A percentile compares a stretch with the other conserved stretches of the same genome.
Conservation (phyloP, 1,140 invertebrate species). For the Chironomus tepperi region DNA sequence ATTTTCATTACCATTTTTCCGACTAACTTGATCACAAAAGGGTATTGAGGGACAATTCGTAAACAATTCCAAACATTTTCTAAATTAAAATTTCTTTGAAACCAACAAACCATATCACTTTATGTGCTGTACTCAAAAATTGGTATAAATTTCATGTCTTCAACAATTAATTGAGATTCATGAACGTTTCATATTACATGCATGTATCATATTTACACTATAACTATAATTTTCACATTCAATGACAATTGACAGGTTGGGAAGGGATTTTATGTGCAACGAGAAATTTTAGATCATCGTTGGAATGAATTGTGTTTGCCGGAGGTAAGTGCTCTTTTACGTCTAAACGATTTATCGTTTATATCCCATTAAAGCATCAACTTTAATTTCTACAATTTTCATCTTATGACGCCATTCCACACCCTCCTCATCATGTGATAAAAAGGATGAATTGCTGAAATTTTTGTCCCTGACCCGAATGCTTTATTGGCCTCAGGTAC, state of each 20-base stretch:
- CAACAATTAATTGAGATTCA: not conserved
- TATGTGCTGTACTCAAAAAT: not conserved
- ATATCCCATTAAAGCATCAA: too few relatives aligned
- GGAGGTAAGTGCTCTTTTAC: not conserved
- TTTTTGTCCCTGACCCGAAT: constrained; percentile 26
- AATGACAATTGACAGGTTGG: constrained; percentile 40
- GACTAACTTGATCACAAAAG: too few relatives aligned
- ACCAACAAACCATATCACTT: too few relatives aligned
- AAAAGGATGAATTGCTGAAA: constrained; percentile 26
- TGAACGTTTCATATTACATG: not conserved
- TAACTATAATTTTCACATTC: too few relatives aligned
- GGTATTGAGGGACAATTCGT: too few relatives aligned
- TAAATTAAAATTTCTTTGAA: too few relatives aligned
- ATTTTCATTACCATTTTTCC: too few relatives aligned
- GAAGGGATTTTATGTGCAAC: constrained; percentile 36
- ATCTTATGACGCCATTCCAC: too few relatives aligned
- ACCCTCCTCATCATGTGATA: not conserved
- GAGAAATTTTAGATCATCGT: constrained; percentile 43
- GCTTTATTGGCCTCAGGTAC: constrained; percentile 26
- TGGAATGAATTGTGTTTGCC: constrained; percentile 54
- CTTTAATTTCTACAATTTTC: too few relatives aligned
- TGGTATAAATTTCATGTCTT: not conserved
- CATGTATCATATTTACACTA: not conserved
- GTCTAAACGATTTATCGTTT: too few relatives aligned
- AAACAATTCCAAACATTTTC: too few relatives aligned